Conservation (phyloP, 2,113 vertebrate genomes). For the Drymodes brunneopygia region DNA sequence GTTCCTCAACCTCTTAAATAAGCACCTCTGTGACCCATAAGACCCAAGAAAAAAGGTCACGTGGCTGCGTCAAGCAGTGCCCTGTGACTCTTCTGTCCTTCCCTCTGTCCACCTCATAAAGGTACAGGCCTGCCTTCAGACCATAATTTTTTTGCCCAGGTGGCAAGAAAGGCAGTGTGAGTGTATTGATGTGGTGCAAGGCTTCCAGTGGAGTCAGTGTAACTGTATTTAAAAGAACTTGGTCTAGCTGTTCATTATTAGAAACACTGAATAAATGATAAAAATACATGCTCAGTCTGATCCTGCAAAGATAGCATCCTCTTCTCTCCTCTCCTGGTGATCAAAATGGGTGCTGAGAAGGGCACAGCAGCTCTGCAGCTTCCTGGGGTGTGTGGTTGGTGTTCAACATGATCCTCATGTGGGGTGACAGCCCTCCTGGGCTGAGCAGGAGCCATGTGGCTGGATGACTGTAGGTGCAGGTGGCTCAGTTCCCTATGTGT, state of each 20-base stretch:
- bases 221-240: not conserved
- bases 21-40: not conserved
- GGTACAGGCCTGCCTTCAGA: not conserved
- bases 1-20: not conserved
- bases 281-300: not conserved
- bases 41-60: not conserved
- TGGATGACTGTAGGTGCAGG: not conserved
- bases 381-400: not conserved
- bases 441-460: not conserved
- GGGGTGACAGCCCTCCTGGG: not conserved
- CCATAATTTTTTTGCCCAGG: not conserved
- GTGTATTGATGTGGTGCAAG: not conserved
- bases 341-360: not conserved
- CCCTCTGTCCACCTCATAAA: not conserved
- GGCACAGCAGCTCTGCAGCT: not conserved
- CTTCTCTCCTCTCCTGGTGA: not conserved
- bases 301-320: not conserved
- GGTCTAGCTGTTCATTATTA: not conserved
- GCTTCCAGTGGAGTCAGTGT: not conserved
- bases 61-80: not conserved
- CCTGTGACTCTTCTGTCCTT: not conserved
- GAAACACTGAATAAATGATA: not conserved
- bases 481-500: accelerated
- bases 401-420: accelerated
- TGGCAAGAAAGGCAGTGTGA: not conserved